Conservation (phyloP, 1,140 invertebrate genomes). For the Drosophila sp. region DNA sequence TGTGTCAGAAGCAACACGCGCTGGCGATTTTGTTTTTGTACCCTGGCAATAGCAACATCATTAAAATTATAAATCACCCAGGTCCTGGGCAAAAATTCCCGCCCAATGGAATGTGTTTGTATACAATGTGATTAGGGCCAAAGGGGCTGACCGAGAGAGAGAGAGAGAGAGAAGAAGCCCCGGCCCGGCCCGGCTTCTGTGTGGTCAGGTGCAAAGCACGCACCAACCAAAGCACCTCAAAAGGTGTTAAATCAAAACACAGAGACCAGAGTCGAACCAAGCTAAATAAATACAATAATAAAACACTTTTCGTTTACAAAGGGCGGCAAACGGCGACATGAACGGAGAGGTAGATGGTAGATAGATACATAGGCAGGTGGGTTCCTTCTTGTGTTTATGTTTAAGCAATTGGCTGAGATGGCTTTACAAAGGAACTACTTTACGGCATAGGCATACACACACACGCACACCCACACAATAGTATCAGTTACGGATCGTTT, state of each 20-base stretch:
- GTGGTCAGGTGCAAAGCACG: neutral
- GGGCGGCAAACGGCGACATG: neutral
- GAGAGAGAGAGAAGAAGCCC: neutral
- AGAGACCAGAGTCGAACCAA: conserved; percentile 26
- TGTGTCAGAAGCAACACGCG: conserved; percentile 32
- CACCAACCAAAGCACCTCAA: conserved; percentile 40
- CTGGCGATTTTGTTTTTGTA: conserved; percentile 43
- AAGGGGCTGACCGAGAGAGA: neutral
- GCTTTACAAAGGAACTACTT: conserved; percentile 1
- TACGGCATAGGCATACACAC: neutral
- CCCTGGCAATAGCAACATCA: conserved; percentile 42
- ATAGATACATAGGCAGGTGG: conserved; percentile 16
- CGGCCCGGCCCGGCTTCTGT: neutral
- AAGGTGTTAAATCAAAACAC: conserved; percentile 73
- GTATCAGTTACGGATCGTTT: neutral
- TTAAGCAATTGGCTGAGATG: conserved; percentile 1
- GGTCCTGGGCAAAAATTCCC: conserved; percentile 26
- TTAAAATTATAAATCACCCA: conserved; percentile 68
- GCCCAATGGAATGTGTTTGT: conserved; percentile 11
- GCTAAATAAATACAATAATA: conserved; percentile 63
- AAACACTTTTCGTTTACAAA: conserved; percentile 43
- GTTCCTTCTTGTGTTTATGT: neutral
- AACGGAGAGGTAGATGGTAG: conserved; percentile 1
- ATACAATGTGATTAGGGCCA: conserved; percentile 1
- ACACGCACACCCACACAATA: neutral